A percentile compares a stretch with the other conserved stretches of the same genome.
Evolutionary conservation across 2,113 vertebrate genomes (phyloP).

Genomic region (Pachypanchax playfairii): DNA sequence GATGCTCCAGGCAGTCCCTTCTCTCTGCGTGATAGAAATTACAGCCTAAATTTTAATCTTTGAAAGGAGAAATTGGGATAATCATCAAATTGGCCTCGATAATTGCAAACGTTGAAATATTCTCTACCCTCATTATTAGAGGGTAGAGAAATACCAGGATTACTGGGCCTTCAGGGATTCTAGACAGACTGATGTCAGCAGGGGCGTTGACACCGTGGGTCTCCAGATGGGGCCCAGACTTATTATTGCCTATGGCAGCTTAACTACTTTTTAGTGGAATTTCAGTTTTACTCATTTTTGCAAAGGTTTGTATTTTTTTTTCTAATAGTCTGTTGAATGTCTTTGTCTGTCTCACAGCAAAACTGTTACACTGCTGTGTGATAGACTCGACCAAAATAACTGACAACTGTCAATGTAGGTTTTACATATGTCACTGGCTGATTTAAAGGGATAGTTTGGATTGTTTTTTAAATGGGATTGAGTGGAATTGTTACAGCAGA

Average conservation of each 20-base stretch:
- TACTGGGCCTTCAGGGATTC: slow-evolving; percentile 5
- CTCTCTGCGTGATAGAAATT: not conserved
- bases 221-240: not conserved
- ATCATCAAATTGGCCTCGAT: slow-evolving; percentile 1
- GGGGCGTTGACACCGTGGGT: slow-evolving; percentile 13
- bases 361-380: too few relatives aligned
- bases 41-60: not conserved
- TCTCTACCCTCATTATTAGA: not conserved
- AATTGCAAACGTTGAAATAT: slow-evolving; percentile 16
- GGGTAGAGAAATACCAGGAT: slow-evolving; percentile 13
- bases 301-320: not conserved
- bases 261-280: slow-evolving; percentile 6
- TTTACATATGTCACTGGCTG: too few relatives aligned
- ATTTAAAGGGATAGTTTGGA: too few relatives aligned
- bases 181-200: slow-evolving; percentile 30
- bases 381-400: too few relatives aligned
- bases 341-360: too few relatives aligned
- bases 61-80: not conserved
- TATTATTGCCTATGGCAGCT: slow-evolving; percentile 5
- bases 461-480: too few relatives aligned
- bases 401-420: too few relatives aligned
- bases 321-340: too few relatives aligned
- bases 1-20: slow-evolving; percentile 7
- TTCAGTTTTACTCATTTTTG: not conserved
- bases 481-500: too few relatives aligned